These are phyloP conservation scores for Calliopsis andreniformis DNA, from an alignment of 1,140 invertebrate genomes.

Conservation along the genomic window DNA sequence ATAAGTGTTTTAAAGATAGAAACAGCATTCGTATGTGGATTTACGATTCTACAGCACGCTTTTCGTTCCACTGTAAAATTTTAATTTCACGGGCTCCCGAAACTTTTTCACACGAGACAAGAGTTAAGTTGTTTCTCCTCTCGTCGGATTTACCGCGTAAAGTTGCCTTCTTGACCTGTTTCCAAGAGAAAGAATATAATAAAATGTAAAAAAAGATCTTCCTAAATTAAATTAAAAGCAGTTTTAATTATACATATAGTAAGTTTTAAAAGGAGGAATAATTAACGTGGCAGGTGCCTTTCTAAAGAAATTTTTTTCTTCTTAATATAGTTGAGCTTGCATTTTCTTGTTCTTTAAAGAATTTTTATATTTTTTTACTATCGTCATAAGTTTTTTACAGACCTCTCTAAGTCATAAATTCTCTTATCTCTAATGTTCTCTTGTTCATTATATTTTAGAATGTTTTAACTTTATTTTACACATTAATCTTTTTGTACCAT, in stretches of 20 bases:
- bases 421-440: too few species aligned
- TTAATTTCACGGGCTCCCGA: neutral
- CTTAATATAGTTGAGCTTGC: neutral
- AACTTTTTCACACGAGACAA: neutral
- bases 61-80: neutral
- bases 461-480: too few species aligned
- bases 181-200: neutral
- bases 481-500: too few species aligned
- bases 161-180: neutral
- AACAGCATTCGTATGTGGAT: neutral
- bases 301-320: neutral
- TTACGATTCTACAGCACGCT: neutral
- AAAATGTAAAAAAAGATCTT: neutral
- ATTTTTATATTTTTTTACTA: too few species aligned
- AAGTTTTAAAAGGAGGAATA: neutral
- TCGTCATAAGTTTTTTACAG: neutral
- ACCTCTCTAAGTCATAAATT: too few species aligned
- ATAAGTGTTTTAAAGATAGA: neutral
- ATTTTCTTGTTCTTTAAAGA: too few species aligned
- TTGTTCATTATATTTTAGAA: too few species aligned
- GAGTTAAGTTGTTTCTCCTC: neutral
- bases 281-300: neutral
- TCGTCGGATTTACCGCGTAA: neutral
- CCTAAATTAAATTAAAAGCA: neutral
- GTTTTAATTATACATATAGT: neutral